Percentiles rank a stretch among this genome's conserved stretches.
Evolutionary conservation across 2,888 invertebrate genomes (phyloP).

Genomic region (Ophion costatus): DNA sequence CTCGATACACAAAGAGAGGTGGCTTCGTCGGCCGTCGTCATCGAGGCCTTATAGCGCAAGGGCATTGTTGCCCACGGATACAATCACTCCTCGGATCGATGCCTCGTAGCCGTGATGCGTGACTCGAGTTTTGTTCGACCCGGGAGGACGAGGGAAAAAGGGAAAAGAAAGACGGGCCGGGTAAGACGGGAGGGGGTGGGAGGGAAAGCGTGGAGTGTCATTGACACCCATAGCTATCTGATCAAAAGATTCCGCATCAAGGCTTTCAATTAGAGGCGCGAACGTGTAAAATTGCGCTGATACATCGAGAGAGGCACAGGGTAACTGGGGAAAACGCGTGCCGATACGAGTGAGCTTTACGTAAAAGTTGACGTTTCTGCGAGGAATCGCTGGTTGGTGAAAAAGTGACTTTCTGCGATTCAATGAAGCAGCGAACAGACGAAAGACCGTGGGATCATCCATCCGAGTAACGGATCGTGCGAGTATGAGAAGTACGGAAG

Average conservation of each 20-base stretch:
- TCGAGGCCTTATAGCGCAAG: constrained; percentile 60
- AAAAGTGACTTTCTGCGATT: not conserved
- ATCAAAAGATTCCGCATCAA: constrained; percentile 47
- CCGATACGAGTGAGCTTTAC: not conserved
- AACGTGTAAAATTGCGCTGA: constrained; percentile 1
- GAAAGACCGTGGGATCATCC: not conserved
- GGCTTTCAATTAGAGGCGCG: constrained; percentile 15
- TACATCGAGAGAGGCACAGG: not conserved
- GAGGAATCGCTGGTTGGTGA: not conserved
- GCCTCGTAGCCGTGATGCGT: constrained; percentile 67
- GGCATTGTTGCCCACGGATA: constrained; percentile 65
- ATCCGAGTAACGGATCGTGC: not conserved
- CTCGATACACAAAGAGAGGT: constrained; percentile 7
- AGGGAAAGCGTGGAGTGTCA: constrained; percentile 45
- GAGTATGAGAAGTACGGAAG: not conserved
- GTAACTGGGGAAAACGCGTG: not conserved
- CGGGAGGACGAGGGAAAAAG: constrained; percentile 28
- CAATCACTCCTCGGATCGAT: constrained; percentile 67
- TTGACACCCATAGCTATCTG: constrained; percentile 56
- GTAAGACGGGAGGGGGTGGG: constrained; percentile 20
- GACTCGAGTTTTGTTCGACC: constrained; percentile 63
- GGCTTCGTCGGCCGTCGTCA: constrained; percentile 42
- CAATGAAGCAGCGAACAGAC: not conserved
- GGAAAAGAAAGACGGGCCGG: not conserved
- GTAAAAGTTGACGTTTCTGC: not conserved